phyloP scores from a whole-genome alignment of 2,888 invertebrate species.

The Drosophila setosimentum region DNA sequence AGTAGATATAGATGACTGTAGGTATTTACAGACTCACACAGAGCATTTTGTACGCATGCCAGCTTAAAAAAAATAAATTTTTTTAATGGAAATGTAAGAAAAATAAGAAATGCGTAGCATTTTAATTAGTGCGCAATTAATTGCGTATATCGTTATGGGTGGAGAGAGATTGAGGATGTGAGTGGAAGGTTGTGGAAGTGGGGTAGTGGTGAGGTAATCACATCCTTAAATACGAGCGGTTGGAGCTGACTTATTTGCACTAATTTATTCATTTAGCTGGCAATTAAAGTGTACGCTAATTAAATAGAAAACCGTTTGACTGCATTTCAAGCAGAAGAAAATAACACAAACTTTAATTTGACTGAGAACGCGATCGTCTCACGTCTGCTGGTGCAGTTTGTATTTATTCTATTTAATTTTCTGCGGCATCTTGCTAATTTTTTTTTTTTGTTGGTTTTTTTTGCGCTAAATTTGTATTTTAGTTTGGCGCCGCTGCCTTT shows the following conservation, averaged over 20 bases:
- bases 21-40: background rate
- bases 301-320: constrained; percentile 74
- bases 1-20: background rate
- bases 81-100: constrained; percentile 32
- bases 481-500: constrained; percentile 65
- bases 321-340: constrained; percentile 78
- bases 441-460: constrained; percentile 25
- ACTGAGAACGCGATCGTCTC: constrained; percentile 50
- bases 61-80: background rate
- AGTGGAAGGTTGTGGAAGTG: constrained; percentile 1
- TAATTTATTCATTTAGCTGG: constrained; percentile 67
- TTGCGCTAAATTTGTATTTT: constrained; percentile 62
- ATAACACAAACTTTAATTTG: constrained; percentile 80
- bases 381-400: constrained; percentile 3
- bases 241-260: constrained; percentile 51
- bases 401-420: constrained; percentile 31
- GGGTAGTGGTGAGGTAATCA: constrained; percentile 32
- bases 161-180: background rate
- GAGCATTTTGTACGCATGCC: background rate
- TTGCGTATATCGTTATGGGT: constrained; percentile 31
- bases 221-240: constrained; percentile 25
- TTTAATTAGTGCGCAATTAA: constrained; percentile 59
- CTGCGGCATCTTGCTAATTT: constrained; percentile 9
- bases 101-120: constrained; percentile 36
- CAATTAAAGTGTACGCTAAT: constrained; percentile 73